Evolutionary conservation across 2,113 vertebrate genomes (phyloP), one percentile per base, ranked within the genome.

Genomic region (Lepus timidus): DNA sequence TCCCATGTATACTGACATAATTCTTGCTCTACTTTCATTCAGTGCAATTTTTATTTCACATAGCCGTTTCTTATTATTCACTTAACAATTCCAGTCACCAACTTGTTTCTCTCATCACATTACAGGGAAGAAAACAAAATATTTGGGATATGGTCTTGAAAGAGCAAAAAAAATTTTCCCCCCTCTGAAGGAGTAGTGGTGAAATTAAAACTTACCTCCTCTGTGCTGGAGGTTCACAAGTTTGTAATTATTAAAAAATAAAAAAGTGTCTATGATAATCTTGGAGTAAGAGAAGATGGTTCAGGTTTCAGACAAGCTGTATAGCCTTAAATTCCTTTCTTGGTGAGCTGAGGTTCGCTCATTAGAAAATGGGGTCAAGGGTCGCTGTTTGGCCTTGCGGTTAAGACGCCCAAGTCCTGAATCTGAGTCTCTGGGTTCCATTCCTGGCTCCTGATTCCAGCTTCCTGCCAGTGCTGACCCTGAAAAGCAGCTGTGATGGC

Each of bases 111-210:
- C 22, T 76, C 71, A 33, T 95, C 52, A 70, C 29, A 71, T 23
- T 71, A 93, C 0, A 9, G 2, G 27, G 22, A 85, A 68, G 67
- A 90, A 31, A 87, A 93, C 22, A 76, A 82, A 81, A 27, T 93
- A 86, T 84, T 68, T 68, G 27, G 44, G 64, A 78, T 51, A 90
- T 14, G 29, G 68, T 55, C n/a, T 52, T 93, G 52, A 55, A 91
- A 81, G 23, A 79, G 36, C 3, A 90, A 71, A 36, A 36, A 36
- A 36, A 36, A 3, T 36, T 36, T 58, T 12, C 44, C 36, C 1
- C 16, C 52, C 17, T 44, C 12, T 9, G 12, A 31, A 64, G 33
- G 39, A 83, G 29, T 58, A 36, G 64, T 62, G 44, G 7, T 44
- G 51, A 73, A 86, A 93, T 74, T 6, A 88, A 16, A 80, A 73